Conservation (phyloP, 2,888 invertebrate species). For the Teleiodes luculella region DNA sequence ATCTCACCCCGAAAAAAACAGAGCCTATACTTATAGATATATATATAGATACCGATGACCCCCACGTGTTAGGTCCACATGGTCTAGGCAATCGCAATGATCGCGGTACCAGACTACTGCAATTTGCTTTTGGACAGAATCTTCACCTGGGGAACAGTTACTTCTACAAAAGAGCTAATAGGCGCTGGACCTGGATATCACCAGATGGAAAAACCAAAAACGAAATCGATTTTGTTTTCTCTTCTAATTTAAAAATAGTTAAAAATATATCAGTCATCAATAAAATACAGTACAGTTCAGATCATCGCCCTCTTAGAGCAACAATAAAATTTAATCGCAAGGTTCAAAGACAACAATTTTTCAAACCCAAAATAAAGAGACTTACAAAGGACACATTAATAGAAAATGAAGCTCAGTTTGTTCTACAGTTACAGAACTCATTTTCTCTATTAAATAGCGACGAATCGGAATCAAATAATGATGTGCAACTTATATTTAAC, state of each 20-base stretch:
- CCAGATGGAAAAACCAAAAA: background rate
- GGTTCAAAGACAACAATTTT: background rate
- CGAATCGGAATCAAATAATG: background rate
- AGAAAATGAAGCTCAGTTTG: background rate
- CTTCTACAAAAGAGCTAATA: background rate
- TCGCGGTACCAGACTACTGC: background rate
- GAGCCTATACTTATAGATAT: too few relatives aligned
- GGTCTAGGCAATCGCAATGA: background rate
- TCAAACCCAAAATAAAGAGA: background rate
- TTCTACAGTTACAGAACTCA: background rate
- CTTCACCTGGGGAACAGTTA: background rate
- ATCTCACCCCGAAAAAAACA: too few relatives aligned
- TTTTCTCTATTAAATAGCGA: background rate
- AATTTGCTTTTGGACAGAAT: background rate
- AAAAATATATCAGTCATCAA: background rate
- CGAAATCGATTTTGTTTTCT: background rate
- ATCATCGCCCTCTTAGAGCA: background rate
- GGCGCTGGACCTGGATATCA: background rate
- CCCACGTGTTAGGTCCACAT: background rate
- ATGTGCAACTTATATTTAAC: background rate
- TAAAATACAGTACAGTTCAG: background rate
- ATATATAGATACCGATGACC: too few relatives aligned
- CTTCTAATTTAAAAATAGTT: background rate
- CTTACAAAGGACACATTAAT: background rate
- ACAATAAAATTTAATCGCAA: too few relatives aligned